These are phyloP conservation scores for Mastacembelus armatus DNA, from an alignment of 2,797 vertebrate species.

Conservation along the genomic window DNA sequence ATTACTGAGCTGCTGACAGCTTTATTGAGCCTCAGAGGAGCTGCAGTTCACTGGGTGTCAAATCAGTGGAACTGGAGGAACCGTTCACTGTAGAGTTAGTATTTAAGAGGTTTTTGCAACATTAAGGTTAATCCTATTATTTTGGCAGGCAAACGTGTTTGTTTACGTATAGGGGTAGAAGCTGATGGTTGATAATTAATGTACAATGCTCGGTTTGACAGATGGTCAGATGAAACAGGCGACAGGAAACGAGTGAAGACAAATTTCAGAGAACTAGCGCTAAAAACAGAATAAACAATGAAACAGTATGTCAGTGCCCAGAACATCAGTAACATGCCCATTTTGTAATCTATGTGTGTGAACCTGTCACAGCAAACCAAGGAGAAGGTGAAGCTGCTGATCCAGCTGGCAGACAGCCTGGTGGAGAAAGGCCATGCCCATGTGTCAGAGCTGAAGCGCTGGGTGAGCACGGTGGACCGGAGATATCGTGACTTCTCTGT, in stretches of 20 bases:
- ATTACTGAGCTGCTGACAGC: background rate
- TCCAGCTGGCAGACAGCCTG: conserved; percentile 95
- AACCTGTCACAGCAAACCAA: conserved; percentile 91
- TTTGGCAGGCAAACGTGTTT: background rate
- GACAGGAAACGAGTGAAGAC: too few species aligned
- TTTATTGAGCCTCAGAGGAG: conserved; percentile 24
- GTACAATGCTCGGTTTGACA: background rate
- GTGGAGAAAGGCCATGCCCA: conserved; percentile 97
- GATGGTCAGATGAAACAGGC: too few species aligned
- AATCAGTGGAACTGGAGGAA: background rate
- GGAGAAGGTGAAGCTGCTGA: conserved; percentile 97
- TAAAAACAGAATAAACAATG: too few species aligned
- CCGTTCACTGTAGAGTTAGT: background rate
- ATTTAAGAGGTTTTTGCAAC: too few species aligned
- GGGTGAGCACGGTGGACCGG: conserved; percentile 96
- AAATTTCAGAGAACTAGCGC: too few species aligned
- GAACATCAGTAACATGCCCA: background rate
- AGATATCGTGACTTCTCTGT: conserved; percentile 95
- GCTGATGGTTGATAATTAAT: background rate
- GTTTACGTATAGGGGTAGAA: background rate
- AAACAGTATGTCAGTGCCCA: too few species aligned
- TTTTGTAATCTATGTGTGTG: background rate
- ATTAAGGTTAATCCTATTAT: too few species aligned
- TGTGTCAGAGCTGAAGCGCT: conserved; percentile 94
- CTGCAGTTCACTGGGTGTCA: too few species aligned